Evolutionary conservation across 2,888 invertebrate genomes (phyloP), one percentile per base, ranked within the genome.

Genomic region (Drosophila villosipedis): DNA sequence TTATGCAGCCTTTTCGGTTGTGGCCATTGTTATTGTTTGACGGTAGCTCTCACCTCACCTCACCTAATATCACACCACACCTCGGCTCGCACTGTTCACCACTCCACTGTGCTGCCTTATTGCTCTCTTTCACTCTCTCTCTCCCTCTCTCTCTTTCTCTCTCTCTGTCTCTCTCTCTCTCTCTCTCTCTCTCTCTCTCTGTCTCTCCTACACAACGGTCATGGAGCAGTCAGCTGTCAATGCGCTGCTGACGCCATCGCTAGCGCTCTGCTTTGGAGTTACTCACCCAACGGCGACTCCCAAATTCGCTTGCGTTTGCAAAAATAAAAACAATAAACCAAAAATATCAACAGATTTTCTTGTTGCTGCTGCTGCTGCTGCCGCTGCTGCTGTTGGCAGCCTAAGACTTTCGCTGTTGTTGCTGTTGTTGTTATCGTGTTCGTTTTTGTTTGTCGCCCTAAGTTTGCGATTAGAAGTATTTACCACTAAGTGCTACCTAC

Each of bases 191-290:
- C 6, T 30, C 30, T 31, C 9, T 31, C 33, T 19, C 28, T 31
- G 37, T 19, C 49, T 4, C 49, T 19, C 52, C 31, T n/a, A 10
- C 39, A 28, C 37, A 28, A 6, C 12, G 12, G 55, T 16, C 12
- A 28, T 54, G 53, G 31, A 33, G 31, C 57, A 68, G 69, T 75
- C 86, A 72, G 80, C 78, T 82, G 84, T 67, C 83, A 77, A 72
- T 80, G 73, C 76, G 71, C 77, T 78, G 89, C 85, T 85, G 86
- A 85, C 85, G 89, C 84, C 86, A 85, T 85, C 84, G 84, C 57
- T 47, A 54, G 54, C 72, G 79, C 52, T 52, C 67, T 47, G 68
- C 39, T 33, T 65, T 52, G 75, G 54, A 65, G 84, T 78, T 81
- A 80, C 82, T 80, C 86, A 82, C 70, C 66, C 53, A 77, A 30